Base-by-base conservation (phyloP, 2,888 invertebrate genomes). In the Cepaea hortensis region DNA sequence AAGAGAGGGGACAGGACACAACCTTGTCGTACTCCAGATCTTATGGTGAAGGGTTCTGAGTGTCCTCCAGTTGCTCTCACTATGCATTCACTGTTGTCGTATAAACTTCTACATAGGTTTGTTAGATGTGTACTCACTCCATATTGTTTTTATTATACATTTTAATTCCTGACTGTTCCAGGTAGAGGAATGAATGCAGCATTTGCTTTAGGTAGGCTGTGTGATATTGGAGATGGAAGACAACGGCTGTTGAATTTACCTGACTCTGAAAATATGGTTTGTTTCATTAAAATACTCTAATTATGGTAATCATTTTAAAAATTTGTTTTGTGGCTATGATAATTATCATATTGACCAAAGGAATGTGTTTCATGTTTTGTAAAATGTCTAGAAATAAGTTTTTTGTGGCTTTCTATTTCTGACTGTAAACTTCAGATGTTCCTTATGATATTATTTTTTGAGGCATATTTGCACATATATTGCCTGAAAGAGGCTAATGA, bases 121-220 rank as follows among this genome's bases (percentile, higher is more conserved):
- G n/a, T n/a, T n/a, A n/a, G n/a, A n/a, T n/a, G n/a, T n/a, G n/a
- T n/a, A n/a, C n/a, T n/a, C n/a, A n/a, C n/a, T n/a, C n/a, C n/a
- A n/a, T n/a, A n/a, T 62, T 23, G 11, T 80, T 80, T 15, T 23
- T 1, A 20, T 4, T 80, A 65, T n/a, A 62, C 3, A n/a, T 62
- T 11, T 7, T 18, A 6, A 35, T 35, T 9, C 20, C 9, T 75
- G 50, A 7, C 3, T 82, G 13, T 86, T 75, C 80, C 86, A 94
- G 94, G 94, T 75, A 91, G 94, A 46, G 94, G 94, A 3, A 94
- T 94, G 94, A 94, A 94, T 91, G 94, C 94, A 76, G 94, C 94
- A 7, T 94, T 94, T 92, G 94, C 94, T n/a, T 92, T 94, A 84
- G 94, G 94, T 18, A 91, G 94, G 61, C 91, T 94, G n/a, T 94